These are phyloP conservation scores for Microctonus brassicae DNA, from an alignment of 2,888 invertebrate species.

Conservation along the genomic window DNA sequence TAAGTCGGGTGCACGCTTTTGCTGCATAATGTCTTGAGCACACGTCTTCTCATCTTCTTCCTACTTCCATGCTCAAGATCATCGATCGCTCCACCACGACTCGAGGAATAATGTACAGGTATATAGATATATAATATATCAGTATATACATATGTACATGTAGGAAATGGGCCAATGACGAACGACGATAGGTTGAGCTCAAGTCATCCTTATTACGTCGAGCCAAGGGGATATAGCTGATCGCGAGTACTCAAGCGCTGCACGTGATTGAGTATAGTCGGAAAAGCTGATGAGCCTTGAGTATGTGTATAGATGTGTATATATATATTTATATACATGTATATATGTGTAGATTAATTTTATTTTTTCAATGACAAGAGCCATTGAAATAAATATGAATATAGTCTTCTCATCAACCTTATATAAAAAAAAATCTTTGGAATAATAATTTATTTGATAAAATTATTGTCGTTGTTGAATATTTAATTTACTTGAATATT, in stretches of 20 bases:
- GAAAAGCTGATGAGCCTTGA: not conserved
- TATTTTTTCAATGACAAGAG: slow-evolving; percentile 7
- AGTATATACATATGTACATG: too few relatives aligned
- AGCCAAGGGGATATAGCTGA: slow-evolving; percentile 8
- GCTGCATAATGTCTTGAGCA: not conserved
- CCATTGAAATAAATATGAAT: too few relatives aligned
- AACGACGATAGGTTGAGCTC: not conserved
- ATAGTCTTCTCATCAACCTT: not conserved
- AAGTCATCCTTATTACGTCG: not conserved
- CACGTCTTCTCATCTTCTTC: not conserved
- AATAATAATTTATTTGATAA: too few relatives aligned
- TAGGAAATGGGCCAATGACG: slow-evolving; percentile 10
- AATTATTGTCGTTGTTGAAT: too few relatives aligned
- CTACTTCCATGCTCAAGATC: not conserved
- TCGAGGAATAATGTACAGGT: not conserved
- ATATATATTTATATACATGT: not conserved
- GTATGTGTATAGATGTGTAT: not conserved
- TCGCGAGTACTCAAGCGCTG: slow-evolving; percentile 19
- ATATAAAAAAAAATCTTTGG: too few relatives aligned
- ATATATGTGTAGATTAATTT: not conserved
- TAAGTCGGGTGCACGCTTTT: not conserved
- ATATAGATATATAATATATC: not conserved
- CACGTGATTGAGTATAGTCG: slow-evolving; percentile 20
- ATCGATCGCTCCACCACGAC: not conserved
- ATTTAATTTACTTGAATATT: too few relatives aligned